phyloP scores from a whole-genome alignment of 2,113 vertebrate species.

The Poeciliopsis retropinna region DNA sequence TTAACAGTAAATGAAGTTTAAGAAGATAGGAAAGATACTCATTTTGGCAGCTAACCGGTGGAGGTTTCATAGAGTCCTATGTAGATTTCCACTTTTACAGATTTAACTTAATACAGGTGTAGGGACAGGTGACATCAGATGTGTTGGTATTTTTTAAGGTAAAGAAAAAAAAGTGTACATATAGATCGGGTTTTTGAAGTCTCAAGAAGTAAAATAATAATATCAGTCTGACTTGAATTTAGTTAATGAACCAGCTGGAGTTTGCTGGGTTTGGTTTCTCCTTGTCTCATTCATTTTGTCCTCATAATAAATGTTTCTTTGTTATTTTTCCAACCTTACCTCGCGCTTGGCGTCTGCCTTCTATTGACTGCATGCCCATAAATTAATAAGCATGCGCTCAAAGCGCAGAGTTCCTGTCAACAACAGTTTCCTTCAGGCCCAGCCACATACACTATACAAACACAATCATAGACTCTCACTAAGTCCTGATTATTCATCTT shows the following conservation, averaged over 20 bases:
- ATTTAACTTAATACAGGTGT: background rate
- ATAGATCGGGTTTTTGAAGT: too few relatives aligned
- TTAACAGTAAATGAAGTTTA: constrained; percentile 53
- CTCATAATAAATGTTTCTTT: constrained; percentile 8
- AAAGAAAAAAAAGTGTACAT: too few relatives aligned
- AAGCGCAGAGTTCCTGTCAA: constrained; percentile 21
- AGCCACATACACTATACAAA: background rate
- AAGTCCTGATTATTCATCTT: background rate
- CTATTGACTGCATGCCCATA: constrained; percentile 9
- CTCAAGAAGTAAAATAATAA: too few relatives aligned
- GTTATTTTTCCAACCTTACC: constrained; percentile 5
- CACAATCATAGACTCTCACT: background rate
- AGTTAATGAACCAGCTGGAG: background rate
- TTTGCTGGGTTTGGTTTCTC: constrained; percentile 10
- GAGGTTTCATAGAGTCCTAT: constrained; percentile 37
- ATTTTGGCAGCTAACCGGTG: background rate
- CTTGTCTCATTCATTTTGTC: background rate
- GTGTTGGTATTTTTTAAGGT: background rate
- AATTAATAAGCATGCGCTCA: constrained; percentile 27
- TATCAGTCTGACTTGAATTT: background rate
- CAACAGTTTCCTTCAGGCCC: background rate
- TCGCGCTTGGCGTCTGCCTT: background rate
- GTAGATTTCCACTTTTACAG: background rate
- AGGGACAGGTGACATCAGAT: background rate
- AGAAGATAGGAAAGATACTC: constrained; percentile 21